Conservation (phyloP, 1,140 invertebrate species). For the Eurosta solidaginis region DNA sequence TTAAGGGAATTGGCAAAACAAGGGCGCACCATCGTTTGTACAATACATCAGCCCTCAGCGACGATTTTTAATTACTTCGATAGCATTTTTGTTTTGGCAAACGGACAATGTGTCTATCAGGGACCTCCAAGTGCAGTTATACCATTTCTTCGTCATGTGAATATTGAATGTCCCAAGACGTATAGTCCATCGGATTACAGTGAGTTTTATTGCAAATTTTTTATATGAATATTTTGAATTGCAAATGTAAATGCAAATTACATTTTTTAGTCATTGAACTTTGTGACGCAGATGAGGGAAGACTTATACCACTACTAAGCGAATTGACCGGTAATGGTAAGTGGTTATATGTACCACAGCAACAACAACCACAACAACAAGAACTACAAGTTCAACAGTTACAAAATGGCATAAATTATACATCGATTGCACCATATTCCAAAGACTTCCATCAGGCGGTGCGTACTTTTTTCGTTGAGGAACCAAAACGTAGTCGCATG, state of each 20-base stretch:
- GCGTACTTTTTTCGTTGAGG: conserved; percentile 49
- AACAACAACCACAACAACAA: background rate
- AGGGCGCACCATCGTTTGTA: conserved; percentile 76
- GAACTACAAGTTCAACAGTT: background rate
- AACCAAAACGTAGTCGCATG: conserved; percentile 45
- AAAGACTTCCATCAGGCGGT: conserved; percentile 45
- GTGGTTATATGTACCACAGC: conserved; percentile 46
- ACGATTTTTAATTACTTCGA: conserved; percentile 88
- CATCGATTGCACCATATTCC: background rate
- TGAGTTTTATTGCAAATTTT: conserved; percentile 55
- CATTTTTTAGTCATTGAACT: conserved; percentile 60
- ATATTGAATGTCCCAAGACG: conserved; percentile 74
- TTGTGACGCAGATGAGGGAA: conserved; percentile 52
- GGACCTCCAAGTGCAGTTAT: conserved; percentile 72
- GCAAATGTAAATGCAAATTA: too few relatives aligned
- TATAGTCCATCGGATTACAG: conserved; percentile 85
- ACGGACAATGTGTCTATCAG: conserved; percentile 75
- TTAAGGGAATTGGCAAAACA: conserved; percentile 69
- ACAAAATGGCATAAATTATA: background rate
- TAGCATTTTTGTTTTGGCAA: conserved; percentile 70
- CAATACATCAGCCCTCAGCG: conserved; percentile 82
- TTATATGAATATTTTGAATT: too few relatives aligned
- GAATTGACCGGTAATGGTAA: conserved; percentile 63
- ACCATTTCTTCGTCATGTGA: conserved; percentile 70
- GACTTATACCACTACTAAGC: conserved; percentile 54